phyloP scores from a whole-genome alignment of 2,797 vertebrate genomes.

The Pogonophryne albipinna region DNA sequence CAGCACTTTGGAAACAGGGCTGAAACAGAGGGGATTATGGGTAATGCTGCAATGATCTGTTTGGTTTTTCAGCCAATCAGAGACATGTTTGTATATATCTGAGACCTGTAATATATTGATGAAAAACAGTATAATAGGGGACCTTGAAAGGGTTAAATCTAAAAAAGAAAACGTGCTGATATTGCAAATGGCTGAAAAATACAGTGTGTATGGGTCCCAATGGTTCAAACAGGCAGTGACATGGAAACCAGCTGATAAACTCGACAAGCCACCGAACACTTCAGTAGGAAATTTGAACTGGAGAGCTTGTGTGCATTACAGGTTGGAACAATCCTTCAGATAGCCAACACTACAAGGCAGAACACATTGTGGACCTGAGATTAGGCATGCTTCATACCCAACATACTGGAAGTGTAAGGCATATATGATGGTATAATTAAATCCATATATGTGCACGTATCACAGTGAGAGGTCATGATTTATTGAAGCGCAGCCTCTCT shows the following conservation, averaged over 20 bases:
- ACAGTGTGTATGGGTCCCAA: neutral
- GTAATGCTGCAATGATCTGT: no score
- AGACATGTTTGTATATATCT: no score
- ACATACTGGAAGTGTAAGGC: neutral
- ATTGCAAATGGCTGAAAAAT: neutral
- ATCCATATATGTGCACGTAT: neutral
- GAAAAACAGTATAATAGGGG: no score
- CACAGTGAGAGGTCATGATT: slow-evolving; percentile 7
- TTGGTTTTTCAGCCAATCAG: no score
- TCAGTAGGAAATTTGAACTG: slow-evolving; percentile 11
- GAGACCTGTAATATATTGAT: no score
- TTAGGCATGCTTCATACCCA: neutral
- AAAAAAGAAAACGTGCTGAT: neutral
- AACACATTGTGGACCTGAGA: neutral
- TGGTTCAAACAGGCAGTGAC: slow-evolving; percentile 1
- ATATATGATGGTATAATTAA: neutral
- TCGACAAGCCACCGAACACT: neutral
- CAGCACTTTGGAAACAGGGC: no score
- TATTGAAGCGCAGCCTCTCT: neutral
- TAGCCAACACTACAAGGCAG: neutral
- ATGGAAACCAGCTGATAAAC: slow-evolving; percentile 8
- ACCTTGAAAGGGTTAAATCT: no score
- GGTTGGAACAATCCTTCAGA: slow-evolving; percentile 25
- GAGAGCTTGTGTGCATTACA: slow-evolving; percentile 15
- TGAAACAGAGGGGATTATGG: no score